These are phyloP conservation scores for Acromyrmex heyeri DNA, from an alignment of 1,140 invertebrate genomes.

Conservation along the genomic window DNA sequence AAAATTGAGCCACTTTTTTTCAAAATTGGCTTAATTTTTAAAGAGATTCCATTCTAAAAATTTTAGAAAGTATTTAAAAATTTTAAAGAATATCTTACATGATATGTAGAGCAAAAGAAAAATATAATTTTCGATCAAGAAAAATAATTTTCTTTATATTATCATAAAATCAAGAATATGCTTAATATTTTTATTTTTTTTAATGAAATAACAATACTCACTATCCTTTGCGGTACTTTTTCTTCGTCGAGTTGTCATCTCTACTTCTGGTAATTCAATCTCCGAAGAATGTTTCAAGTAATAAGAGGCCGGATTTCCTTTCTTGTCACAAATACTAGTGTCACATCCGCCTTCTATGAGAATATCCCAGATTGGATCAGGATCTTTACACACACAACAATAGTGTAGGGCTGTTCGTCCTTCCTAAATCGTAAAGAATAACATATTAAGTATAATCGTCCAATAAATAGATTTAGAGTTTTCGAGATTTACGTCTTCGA, in stretches of 20 bases:
- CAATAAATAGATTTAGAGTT: not conserved
- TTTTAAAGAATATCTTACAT: too few relatives aligned
- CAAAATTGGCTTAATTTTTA: too few relatives aligned
- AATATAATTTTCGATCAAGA: not conserved
- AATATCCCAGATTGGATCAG: slow-evolving; percentile 89
- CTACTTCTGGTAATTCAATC: slow-evolving; percentile 88
- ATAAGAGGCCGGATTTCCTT: slow-evolving; percentile 90
- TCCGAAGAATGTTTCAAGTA: slow-evolving; percentile 89
- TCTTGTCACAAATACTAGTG: slow-evolving; percentile 89
- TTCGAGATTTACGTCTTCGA: not conserved
- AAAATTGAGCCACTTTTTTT: too few relatives aligned
- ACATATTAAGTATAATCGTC: not conserved
- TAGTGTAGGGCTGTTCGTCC: slow-evolving; percentile 94
- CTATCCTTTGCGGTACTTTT: slow-evolving; percentile 81
- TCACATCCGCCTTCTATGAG: slow-evolving; percentile 90
- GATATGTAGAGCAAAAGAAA: not conserved
- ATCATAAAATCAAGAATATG: too few relatives aligned
- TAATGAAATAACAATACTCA: slow-evolving; percentile 75
- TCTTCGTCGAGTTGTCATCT: slow-evolving; percentile 84
- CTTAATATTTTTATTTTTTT: not conserved
- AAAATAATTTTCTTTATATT: not conserved
- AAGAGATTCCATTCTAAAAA: too few relatives aligned
- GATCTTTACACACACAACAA: slow-evolving; percentile 90
- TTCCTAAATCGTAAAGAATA: slow-evolving; percentile 85
- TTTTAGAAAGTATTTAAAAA: too few relatives aligned